These are phyloP conservation scores for Ptilodon capucinus DNA, from an alignment of 2,888 invertebrate species.

Conservation along the genomic window DNA sequence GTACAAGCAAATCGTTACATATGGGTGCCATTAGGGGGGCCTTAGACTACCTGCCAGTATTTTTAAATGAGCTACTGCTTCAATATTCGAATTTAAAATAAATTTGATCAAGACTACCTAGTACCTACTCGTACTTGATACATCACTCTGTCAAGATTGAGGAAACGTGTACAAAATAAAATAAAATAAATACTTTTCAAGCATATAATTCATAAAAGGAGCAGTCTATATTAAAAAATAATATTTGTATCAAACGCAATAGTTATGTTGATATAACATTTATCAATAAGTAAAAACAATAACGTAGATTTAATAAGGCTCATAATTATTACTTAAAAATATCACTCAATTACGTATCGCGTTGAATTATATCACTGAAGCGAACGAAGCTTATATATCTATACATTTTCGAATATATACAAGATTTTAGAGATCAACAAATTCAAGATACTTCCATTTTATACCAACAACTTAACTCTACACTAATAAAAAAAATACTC, in stretches of 20 bases:
- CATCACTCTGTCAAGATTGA: too few relatives aligned
- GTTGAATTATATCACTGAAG: constrained; percentile 70
- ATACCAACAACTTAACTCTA: constrained; percentile 21
- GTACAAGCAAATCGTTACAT: too few relatives aligned
- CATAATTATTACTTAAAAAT: constrained; percentile 64
- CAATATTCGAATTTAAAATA: too few relatives aligned
- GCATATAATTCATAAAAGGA: constrained; percentile 59
- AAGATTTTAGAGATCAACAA: constrained; percentile 69
- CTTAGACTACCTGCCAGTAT: too few relatives aligned
- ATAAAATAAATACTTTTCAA: constrained; percentile 36
- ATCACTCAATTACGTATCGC: constrained; percentile 80
- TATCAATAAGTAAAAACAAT: constrained; percentile 48
- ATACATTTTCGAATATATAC: constrained; percentile 52
- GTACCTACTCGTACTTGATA: too few relatives aligned
- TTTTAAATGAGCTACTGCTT: too few relatives aligned
- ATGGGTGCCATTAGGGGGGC: too few relatives aligned
- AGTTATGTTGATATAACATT: constrained; percentile 48
- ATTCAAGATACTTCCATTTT: constrained; percentile 49
- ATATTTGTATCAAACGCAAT: constrained; percentile 60
- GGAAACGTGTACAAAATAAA: not conserved
- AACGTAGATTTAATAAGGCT: constrained; percentile 61
- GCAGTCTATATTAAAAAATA: constrained; percentile 62
- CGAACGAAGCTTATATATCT: constrained; percentile 56
- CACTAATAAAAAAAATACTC: constrained; percentile 11
- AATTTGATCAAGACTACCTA: too few relatives aligned